Evolutionary conservation across 2,113 vertebrate species (phyloP).

Genomic region (Perccottus glenii): DNA sequence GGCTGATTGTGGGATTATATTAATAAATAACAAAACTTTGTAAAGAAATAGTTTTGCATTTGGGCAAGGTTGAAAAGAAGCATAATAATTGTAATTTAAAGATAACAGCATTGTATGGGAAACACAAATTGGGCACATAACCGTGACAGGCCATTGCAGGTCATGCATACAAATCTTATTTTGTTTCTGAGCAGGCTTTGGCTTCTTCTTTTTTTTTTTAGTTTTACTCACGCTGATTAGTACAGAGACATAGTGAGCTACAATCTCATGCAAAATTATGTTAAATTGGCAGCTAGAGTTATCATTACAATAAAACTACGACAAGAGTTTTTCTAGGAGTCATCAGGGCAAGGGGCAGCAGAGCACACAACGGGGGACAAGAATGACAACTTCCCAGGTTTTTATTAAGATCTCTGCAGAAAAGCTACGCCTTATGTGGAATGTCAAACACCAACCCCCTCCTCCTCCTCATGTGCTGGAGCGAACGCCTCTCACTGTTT

Average conservation of each 20-base stretch:
- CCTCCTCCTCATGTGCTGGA: conserved; percentile 48
- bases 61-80: conserved; percentile 12
- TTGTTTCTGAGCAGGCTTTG: conserved; percentile 16
- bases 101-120: neutral
- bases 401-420: conserved; percentile 63
- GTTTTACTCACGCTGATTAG: conserved; percentile 43
- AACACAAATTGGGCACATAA: conserved; percentile 4
- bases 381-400: conserved; percentile 55
- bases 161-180: conserved; percentile 27
- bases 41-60: conserved; percentile 3
- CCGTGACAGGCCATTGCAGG: conserved; percentile 8
- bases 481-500: conserved; percentile 52
- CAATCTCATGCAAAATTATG: conserved; percentile 36
- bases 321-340: conserved; percentile 53
- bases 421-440: conserved; percentile 44
- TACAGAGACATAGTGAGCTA: conserved; percentile 13
- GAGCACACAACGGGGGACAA: conserved; percentile 53
- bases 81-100: conserved; percentile 11
- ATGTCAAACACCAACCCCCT: conserved; percentile 39
- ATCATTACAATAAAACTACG: conserved; percentile 57
- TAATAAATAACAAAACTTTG: conserved; percentile 9
- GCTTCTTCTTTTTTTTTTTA: neutral
- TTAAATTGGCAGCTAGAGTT: conserved; percentile 38
- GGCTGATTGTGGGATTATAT: conserved; percentile 8
- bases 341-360: conserved; percentile 49